phyloP scores from a whole-genome alignment of 2,797 vertebrate species.

The Amphiprion clarkii region DNA sequence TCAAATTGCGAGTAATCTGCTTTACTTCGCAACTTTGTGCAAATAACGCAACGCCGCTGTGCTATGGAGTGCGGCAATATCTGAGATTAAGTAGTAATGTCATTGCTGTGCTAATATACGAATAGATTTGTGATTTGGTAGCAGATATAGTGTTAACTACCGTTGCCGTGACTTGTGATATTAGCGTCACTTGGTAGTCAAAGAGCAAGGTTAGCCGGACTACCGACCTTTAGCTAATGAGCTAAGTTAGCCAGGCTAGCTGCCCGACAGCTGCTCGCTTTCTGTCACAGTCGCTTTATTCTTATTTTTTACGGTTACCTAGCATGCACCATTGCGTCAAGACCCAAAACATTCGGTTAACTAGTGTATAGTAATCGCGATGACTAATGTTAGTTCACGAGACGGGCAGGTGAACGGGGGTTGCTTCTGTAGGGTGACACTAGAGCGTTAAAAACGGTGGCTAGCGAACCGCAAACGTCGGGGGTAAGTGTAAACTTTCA shows the following conservation, averaged over 20 bases:
- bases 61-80: slow-evolving; percentile 33
- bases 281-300: not conserved
- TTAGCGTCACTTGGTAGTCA: slow-evolving; percentile 41
- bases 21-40: not conserved
- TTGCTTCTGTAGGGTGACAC: slow-evolving; percentile 49
- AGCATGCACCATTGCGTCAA: not conserved
- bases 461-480: slow-evolving; percentile 30
- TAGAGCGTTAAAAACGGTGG: slow-evolving; percentile 18
- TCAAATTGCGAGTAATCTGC: not conserved
- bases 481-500: slow-evolving; percentile 38
- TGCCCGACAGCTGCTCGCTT: not conserved
- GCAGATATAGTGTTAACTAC: not conserved
- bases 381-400: not conserved
- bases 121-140: too few relatives aligned
- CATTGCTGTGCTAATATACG: not conserved
- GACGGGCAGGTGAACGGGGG: slow-evolving; percentile 51
- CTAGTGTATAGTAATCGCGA: not conserved
- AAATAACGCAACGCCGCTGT: not conserved
- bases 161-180: not conserved
- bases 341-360: accelerated
- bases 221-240: slow-evolving; percentile 75
- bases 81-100: not conserved
- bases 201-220: slow-evolving; percentile 72
- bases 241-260: slow-evolving; percentile 70
- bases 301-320: not conserved